Conservation (phyloP, 1,140 invertebrate genomes). For the Megalonaias nervosa region DNA sequence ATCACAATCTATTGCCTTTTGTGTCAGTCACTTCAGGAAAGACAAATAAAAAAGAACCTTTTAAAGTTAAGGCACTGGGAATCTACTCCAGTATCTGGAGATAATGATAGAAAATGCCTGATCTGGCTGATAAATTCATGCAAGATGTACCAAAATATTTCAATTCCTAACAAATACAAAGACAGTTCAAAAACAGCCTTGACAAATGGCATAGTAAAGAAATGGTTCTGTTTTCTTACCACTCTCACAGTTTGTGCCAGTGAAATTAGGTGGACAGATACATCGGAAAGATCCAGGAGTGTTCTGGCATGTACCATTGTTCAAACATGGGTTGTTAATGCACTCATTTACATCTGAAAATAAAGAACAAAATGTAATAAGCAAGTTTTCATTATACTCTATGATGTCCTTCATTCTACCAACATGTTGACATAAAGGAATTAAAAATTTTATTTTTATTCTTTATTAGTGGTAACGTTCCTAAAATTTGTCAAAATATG, state of each 20-base stretch:
- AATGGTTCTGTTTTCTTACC: conserved; percentile 13
- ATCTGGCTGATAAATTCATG: neutral
- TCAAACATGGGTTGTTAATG: conserved; percentile 73
- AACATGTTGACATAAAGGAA: too few relatives aligned
- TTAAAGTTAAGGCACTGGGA: neutral
- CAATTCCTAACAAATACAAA: neutral
- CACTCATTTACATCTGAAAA: conserved; percentile 88
- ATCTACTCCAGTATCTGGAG: neutral
- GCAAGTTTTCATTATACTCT: too few relatives aligned
- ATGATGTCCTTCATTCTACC: too few relatives aligned
- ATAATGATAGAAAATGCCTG: neutral
- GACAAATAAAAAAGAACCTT: neutral
- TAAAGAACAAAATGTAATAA: too few relatives aligned
- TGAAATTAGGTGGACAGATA: conserved; percentile 88
- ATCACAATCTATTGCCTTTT: too few relatives aligned
- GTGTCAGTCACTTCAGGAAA: too few relatives aligned
- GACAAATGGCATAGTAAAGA: neutral
- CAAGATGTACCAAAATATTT: neutral
- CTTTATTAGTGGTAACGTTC: too few relatives aligned
- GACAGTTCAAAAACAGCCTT: too few relatives aligned
- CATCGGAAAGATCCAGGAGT: conserved; percentile 80
- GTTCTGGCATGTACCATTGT: conserved; percentile 68
- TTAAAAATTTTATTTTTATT: too few relatives aligned
- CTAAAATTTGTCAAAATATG: too few relatives aligned
- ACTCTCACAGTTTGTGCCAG: conserved; percentile 87